Base-by-base conservation (phyloP, 2,797 vertebrate species). In the Acanthurus tractus region DNA sequence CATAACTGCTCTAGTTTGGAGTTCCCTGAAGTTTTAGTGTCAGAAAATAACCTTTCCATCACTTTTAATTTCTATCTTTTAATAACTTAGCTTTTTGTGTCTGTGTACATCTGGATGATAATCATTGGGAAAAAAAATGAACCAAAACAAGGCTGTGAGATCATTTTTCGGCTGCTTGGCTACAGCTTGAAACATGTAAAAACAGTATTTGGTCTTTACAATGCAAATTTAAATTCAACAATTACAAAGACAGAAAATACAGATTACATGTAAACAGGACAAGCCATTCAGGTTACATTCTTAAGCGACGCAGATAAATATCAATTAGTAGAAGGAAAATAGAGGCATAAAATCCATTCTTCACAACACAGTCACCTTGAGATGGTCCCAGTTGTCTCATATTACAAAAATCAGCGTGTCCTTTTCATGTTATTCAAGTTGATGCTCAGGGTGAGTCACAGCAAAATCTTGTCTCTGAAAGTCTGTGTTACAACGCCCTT, bases 321-420 rank as follows among this genome's bases (percentile, higher is more conserved):
- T 88, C 62, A 84, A 90, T 90, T 87, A 82, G 59, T 46, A 68
- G 74, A 79, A 22, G 23, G 62, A 45, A 23, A 67, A 85, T 67
- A 44, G 20, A 52, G 83, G 81, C 86, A 78, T 84, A 63, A 88
- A 90, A 93, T 89, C 83, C 73, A 86, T 91, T 84, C 84, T 68
- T 53, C 78, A 70, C 53, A 70, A 71, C 66, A 74, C 62, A 73
- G 79, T 90, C 85, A 90, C 89, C 89, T 92, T 92, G 80, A 90
- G 73, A 66, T 15, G 14, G 36, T 68, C 74, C 72, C 65, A 68
- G 34, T 25, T 23, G 25, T 70, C 74, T 86, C 64, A 63, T 54
- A 74, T 80, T 64, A 57, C 54, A 82, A 81, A 80, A 76, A 79
- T 84, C 72, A 23, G 55, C 45, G 3, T 54, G 68, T 34, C 63